Evolutionary conservation across 2,113 vertebrate genomes (phyloP).

Genomic region (Coturnix japonica): DNA sequence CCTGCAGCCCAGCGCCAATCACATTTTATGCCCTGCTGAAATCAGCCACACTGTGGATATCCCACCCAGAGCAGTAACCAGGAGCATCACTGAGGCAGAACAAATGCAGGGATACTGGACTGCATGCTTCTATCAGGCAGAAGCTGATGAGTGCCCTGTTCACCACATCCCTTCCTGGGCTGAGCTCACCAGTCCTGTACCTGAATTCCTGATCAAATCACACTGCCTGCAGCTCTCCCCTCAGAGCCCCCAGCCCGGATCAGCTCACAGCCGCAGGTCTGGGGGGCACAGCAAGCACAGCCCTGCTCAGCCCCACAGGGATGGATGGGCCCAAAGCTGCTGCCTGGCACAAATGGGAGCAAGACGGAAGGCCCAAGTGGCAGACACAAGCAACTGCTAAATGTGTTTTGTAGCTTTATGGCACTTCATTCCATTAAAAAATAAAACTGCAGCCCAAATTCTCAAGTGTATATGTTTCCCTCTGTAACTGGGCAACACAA

Average conservation of each 20-base stretch:
- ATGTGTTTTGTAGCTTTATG: neutral
- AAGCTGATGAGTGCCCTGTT: neutral
- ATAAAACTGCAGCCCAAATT: neutral
- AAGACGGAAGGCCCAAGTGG: neutral
- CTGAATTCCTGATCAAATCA: neutral
- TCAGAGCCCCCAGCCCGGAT: neutral
- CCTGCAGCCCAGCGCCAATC: neutral
- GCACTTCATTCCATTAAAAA: neutral
- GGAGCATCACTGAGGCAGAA: neutral
- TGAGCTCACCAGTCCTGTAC: neutral
- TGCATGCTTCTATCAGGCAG: fast-evolving
- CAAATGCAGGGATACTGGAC: neutral
- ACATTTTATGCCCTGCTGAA: neutral
- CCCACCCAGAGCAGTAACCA: neutral
- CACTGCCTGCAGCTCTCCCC: neutral
- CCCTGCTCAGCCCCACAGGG: neutral
- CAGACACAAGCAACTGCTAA: neutral
- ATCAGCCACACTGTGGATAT: neutral
- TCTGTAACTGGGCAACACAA: neutral
- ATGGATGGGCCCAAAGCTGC: neutral
- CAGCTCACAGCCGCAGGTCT: too few relatives aligned
- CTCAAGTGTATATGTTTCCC: neutral
- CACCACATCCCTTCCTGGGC: neutral
- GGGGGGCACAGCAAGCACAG: neutral
- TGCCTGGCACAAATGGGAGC: neutral